Percentiles rank a stretch among this genome's conserved stretches.
These are phyloP conservation scores for Dasypolia templi DNA, from an alignment of 2,888 invertebrate genomes.

Conservation along the genomic window DNA sequence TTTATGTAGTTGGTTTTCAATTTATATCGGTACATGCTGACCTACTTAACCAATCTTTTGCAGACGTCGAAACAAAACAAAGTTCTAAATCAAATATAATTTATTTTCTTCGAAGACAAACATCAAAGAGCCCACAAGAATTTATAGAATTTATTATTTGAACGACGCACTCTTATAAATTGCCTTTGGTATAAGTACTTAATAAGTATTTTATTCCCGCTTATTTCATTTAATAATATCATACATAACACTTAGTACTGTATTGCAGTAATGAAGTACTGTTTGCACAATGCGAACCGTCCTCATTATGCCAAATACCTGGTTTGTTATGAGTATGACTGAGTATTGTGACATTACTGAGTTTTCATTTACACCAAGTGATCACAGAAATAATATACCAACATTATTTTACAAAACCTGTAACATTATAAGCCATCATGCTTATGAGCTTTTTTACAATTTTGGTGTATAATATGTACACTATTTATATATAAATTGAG, in stretches of 20 bases:
- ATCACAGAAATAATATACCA: neutral
- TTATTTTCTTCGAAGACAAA: slow-evolving; percentile 26
- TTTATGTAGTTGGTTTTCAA: slow-evolving; percentile 8
- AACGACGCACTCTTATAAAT: slow-evolving; percentile 3
- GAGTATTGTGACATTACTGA: neutral
- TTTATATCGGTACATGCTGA: slow-evolving; percentile 29
- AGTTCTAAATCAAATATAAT: slow-evolving; percentile 30
- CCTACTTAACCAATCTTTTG: slow-evolving; percentile 22
- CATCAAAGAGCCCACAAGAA: slow-evolving; percentile 36
- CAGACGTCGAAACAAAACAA: slow-evolving; percentile 29
- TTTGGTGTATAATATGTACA: neutral
- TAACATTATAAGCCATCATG: neutral
- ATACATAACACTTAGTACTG: neutral
- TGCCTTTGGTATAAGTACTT: slow-evolving; percentile 3
- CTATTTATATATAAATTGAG: neutral
- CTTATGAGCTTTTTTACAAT: neutral
- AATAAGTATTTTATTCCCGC: slow-evolving; percentile 25
- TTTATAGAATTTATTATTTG: slow-evolving; percentile 30
- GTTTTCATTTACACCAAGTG: neutral
- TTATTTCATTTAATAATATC: neutral
- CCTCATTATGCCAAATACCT: slow-evolving; percentile 7
- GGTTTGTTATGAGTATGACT: slow-evolving; percentile 10
- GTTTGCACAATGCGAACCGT: neutral
- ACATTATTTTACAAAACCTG: neutral
- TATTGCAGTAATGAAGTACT: slow-evolving; percentile 1